These are phyloP conservation scores for Camponotus floridanus DNA, from an alignment of 1,140 invertebrate species.

Conservation along the genomic window DNA sequence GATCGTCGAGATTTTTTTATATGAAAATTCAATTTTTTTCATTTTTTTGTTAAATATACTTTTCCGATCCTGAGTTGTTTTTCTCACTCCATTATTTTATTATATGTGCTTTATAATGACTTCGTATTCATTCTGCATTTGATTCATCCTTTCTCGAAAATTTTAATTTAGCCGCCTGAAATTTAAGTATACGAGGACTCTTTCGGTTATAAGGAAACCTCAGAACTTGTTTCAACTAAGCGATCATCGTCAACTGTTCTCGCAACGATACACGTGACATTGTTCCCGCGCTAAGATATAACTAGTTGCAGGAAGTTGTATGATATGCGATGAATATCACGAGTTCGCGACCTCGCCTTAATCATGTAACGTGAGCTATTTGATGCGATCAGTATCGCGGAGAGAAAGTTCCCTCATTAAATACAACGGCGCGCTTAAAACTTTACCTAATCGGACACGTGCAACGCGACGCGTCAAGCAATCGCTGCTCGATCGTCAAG, in stretches of 20 bases:
- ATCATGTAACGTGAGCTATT: conserved; percentile 60
- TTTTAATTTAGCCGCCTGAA: neutral
- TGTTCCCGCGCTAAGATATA: conserved; percentile 45
- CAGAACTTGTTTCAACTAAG: conserved; percentile 5
- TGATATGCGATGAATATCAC: conserved; percentile 30
- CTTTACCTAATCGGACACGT: conserved; percentile 53
- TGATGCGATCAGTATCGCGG: conserved; percentile 44
- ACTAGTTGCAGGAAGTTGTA: conserved; percentile 43
- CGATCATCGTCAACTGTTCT: neutral
- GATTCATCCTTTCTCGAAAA: neutral
- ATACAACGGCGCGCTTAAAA: conserved; percentile 48
- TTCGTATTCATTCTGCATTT: neutral
- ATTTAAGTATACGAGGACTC: conserved; percentile 12
- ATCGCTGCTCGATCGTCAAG: conserved; percentile 25
- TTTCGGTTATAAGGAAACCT: neutral
- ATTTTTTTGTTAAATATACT: neutral
- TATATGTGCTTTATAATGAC: neutral
- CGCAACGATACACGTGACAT: neutral
- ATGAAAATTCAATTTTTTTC: neutral
- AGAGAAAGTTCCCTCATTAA: conserved; percentile 54
- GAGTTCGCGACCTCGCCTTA: conserved; percentile 20
- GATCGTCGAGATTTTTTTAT: neutral
- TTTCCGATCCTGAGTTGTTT: neutral
- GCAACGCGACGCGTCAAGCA: conserved; percentile 32
- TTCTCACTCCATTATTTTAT: neutral